Evolutionary conservation across 2,797 vertebrate genomes (phyloP).

Genomic region (Vespertilio murinus): DNA sequence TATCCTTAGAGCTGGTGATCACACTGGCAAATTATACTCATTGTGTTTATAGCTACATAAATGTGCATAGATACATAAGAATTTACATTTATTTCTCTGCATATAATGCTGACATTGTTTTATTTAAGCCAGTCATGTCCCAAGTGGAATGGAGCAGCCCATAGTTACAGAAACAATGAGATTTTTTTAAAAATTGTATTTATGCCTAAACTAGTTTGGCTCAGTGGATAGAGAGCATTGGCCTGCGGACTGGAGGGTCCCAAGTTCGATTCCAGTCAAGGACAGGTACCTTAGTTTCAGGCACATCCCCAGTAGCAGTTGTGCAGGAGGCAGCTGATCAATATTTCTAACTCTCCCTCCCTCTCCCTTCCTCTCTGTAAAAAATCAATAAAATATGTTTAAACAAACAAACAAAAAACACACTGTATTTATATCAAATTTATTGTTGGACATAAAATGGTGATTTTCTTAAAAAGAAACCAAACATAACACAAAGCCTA

Average conservation of each 20-base stretch:
- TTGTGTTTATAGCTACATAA: neutral
- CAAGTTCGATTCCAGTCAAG: no score
- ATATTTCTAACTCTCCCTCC: no score
- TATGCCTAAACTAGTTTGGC: no score
- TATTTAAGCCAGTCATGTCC: neutral
- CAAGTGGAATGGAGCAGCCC: neutral
- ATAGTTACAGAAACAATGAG: neutral
- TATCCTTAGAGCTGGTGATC: constrained; percentile 27
- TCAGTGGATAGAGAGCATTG: no score
- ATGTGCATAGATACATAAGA: neutral
- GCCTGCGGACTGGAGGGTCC: no score
- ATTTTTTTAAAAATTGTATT: neutral
- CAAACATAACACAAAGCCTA: neutral
- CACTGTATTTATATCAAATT: neutral
- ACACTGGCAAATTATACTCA: neutral
- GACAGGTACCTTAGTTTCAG: no score
- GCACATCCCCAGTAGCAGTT: no score
- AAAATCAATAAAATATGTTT: no score
- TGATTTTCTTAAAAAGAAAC: neutral
- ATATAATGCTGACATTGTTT: neutral
- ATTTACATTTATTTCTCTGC: neutral
- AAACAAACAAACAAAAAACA: no score
- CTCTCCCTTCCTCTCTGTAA: no score
- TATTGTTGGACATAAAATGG: neutral
- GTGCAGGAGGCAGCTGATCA: no score